Base-by-base conservation (phyloP, 1,140 invertebrate species). In the Atta colombica region DNA sequence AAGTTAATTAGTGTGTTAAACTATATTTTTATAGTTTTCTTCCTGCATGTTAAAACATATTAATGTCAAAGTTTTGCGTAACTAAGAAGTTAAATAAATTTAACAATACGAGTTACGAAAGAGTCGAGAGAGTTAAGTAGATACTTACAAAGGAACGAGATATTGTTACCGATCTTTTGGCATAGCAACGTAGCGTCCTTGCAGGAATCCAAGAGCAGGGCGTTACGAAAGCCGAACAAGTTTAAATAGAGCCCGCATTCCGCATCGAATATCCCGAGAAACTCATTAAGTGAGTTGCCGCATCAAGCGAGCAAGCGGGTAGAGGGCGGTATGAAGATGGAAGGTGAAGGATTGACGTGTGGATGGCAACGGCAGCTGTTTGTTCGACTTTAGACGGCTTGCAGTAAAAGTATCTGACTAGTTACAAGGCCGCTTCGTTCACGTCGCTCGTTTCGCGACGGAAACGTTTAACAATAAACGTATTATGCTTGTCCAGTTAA, bases 171-270 rank as follows among this genome's bases (percentile, higher is more conserved):
- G 21, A 25, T 84, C 63, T 74, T 35, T 82, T 53, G 14, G 25
- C 25, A 10, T 58, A 68, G 66, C 25, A 68, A 18, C 39, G 45
- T 14, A 49, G 60, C 18, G 25, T 74, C 35, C 53, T 61, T 60
- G 68, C 69, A 51, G 51, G 72, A 77, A 88, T 77, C 55, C 63
- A 61, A 78, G 65, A 71, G 53, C 68, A 66, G 66, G n/a, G 61
- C 25, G 58, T 74, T 71, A 74, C 77, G 51, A 82, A 87, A 84
- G 86, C 35, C 65, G 60, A 77, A 89, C 82, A 92, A 93, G 92
- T 93, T 94, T 93, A 92, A 93, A 94, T 93, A 93, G 92, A 93
- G 86, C 91, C 93, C 93, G 91, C 92, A 94, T 93, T 94, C 92
- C 91, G 89, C 92, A 93, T 94, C 92, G 91, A 92, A 93, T 94